These are phyloP conservation scores for Columba janthina DNA, from an alignment of 2,113 vertebrate species.

Conservation along the genomic window DNA sequence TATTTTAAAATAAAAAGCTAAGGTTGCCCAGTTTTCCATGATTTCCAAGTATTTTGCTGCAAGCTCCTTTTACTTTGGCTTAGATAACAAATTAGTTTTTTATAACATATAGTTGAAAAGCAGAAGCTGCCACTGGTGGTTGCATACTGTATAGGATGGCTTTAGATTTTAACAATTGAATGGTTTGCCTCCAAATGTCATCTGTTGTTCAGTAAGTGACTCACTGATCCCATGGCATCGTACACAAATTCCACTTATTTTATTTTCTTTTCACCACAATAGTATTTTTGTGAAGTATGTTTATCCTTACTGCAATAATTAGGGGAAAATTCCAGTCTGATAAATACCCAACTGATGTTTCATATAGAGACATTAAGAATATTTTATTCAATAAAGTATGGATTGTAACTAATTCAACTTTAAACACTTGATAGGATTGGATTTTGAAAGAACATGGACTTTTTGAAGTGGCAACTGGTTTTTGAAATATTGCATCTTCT, in stretches of 20 bases:
- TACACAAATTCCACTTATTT: neutral
- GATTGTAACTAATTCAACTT: neutral
- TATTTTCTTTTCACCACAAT: neutral
- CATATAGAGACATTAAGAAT: neutral
- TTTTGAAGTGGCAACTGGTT: neutral
- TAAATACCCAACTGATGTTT: neutral
- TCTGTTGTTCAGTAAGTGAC: neutral
- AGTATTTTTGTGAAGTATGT: neutral
- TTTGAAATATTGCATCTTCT: neutral
- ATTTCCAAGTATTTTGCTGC: neutral
- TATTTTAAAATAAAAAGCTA: neutral
- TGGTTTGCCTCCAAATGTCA: neutral
- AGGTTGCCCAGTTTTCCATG: neutral
- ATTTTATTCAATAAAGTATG: neutral
- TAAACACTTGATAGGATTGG: neutral
- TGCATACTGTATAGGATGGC: neutral
- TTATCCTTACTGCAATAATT: neutral
- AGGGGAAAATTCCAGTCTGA: neutral
- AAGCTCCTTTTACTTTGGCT: neutral
- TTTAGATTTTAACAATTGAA: neutral
- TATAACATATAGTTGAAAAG: neutral
- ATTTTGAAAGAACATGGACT: neutral
- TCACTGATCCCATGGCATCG: fast-evolving
- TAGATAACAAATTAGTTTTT: neutral
- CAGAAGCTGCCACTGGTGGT: neutral